Percentiles rank a stretch among this genome's conserved stretches.
These are phyloP conservation scores for Microchrysa polita DNA, from an alignment of 2,888 invertebrate genomes.

Conservation along the genomic window DNA sequence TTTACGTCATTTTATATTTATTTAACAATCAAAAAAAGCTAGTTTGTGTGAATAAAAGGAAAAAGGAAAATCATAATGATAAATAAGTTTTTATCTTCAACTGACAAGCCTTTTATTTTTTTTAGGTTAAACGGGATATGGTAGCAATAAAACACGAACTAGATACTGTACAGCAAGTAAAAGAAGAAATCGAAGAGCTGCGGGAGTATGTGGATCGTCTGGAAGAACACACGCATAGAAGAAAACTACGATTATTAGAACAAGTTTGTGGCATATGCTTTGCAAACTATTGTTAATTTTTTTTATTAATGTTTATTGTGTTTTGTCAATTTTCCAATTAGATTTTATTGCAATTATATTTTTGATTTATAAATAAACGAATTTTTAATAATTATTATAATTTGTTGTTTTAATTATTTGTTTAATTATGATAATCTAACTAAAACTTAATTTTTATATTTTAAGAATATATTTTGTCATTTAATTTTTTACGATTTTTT, in stretches of 20 bases:
- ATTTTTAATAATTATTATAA: neutral
- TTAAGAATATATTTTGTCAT: slow-evolving; percentile 8
- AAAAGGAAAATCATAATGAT: too few relatives aligned
- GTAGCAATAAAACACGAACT: slow-evolving; percentile 93
- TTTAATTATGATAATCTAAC: too few relatives aligned
- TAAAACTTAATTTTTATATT: too few relatives aligned
- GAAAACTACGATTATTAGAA: slow-evolving; percentile 89
- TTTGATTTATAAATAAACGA: slow-evolving; percentile 28
- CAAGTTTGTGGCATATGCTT: slow-evolving; percentile 72
- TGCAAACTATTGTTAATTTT: neutral
- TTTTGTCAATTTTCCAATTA: slow-evolving; percentile 27
- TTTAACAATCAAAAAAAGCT: too few relatives aligned
- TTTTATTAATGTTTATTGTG: slow-evolving; percentile 12
- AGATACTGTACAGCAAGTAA: slow-evolving; percentile 93
- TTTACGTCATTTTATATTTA: too few relatives aligned
- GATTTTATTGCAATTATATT: slow-evolving; percentile 2
- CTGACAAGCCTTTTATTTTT: slow-evolving; percentile 19
- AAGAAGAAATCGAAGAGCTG: slow-evolving; percentile 93
- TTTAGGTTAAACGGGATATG: slow-evolving; percentile 89
- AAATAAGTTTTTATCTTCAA: neutral
- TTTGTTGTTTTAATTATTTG: too few relatives aligned
- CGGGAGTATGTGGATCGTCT: slow-evolving; percentile 91
- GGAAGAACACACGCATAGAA: slow-evolving; percentile 89
- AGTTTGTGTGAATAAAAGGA: too few relatives aligned
- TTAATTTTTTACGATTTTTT: too few relatives aligned